Evolutionary conservation across 2,888 invertebrate genomes (phyloP).

Genomic region (Opisthograptis luteolata): DNA sequence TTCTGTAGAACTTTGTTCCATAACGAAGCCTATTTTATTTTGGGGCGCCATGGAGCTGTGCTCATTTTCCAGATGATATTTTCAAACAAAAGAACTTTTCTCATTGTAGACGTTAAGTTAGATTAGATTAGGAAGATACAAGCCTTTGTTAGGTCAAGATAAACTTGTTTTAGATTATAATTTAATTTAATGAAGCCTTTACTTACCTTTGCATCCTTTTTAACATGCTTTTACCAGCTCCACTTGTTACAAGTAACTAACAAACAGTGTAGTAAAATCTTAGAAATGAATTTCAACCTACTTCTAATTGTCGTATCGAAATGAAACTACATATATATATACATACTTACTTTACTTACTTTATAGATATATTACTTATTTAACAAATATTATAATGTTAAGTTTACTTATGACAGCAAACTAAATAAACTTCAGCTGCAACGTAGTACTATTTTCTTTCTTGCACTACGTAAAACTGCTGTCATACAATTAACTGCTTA

Average conservation of each 20-base stretch:
- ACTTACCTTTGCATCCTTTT: too few relatives aligned
- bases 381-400: too few relatives aligned
- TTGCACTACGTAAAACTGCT: conserved; percentile 43
- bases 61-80: conserved; percentile 10
- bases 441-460: conserved; percentile 14
- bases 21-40: conserved; percentile 14
- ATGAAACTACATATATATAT: too few relatives aligned
- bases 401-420: background rate
- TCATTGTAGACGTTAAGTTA: conserved; percentile 1
- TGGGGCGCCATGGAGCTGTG: conserved; percentile 4
- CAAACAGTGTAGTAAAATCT: too few relatives aligned
- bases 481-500: conserved; percentile 59
- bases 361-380: too few relatives aligned
- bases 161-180: background rate
- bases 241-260: too few relatives aligned
- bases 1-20: conserved; percentile 33
- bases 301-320: too few relatives aligned
- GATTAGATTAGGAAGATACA: conserved; percentile 1
- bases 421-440: background rate
- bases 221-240: too few relatives aligned
- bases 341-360: too few relatives aligned
- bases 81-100: background rate
- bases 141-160: background rate
- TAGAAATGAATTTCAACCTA: too few relatives aligned
- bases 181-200: background rate